Evolutionary conservation across 2,888 invertebrate species (phyloP).

Genomic region (Drosophila affinis): DNA sequence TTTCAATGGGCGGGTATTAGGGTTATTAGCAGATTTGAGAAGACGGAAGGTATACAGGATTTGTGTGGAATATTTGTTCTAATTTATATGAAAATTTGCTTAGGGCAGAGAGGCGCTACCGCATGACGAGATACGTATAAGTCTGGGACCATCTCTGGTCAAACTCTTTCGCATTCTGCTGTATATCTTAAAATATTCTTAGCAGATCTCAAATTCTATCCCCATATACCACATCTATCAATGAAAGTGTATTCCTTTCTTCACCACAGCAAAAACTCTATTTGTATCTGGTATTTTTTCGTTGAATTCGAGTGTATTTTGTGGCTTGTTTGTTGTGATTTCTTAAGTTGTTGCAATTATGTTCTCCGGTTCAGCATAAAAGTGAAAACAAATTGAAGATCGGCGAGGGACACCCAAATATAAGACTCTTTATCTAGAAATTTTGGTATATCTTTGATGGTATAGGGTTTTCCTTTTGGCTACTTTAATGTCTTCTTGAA

Average conservation of each 20-base stretch:
- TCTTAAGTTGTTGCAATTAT: constrained; percentile 77
- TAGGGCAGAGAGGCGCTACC: no score
- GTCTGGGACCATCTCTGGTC: no score
- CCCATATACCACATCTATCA: no score
- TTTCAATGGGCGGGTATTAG: background rate
- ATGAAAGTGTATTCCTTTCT: background rate
- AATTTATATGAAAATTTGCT: background rate
- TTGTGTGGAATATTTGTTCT: fast-evolving
- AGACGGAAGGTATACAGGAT: background rate
- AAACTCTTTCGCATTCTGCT: background rate
- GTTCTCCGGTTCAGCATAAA: constrained; percentile 45
- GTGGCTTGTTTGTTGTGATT: constrained; percentile 75
- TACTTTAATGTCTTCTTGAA: constrained; percentile 45
- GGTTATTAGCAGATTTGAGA: background rate
- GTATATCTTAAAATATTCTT: no score
- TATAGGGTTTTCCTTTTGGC: constrained; percentile 45
- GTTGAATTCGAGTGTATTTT: constrained; percentile 52
- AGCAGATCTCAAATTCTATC: background rate
- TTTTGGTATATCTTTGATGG: constrained; percentile 52
- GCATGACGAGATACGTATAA: background rate
- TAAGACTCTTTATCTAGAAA: background rate
- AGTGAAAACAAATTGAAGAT: constrained; percentile 49
- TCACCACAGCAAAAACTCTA: background rate
- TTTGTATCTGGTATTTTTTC: background rate
- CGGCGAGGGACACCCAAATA: constrained; percentile 3